A percentile compares a stretch with the other conserved stretches of the same genome.
Conservation (phyloP, 2,888 invertebrate species). For the Chydorus sphaericus region DNA sequence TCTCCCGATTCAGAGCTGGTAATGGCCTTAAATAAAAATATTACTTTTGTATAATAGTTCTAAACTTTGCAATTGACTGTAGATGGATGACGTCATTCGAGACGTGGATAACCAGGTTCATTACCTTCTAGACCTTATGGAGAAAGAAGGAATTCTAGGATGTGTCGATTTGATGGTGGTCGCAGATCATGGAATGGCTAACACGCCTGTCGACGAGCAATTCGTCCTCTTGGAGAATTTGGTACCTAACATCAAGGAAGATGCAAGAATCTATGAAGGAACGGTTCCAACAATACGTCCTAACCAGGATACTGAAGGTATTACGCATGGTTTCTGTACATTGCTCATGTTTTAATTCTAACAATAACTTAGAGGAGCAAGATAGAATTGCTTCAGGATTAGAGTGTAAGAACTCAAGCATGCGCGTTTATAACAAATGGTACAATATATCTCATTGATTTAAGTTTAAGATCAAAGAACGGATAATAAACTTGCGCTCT, state of each 20-base stretch:
- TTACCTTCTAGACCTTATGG: background rate
- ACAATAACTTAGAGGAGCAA: background rate
- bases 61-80: too few species aligned
- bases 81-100: background rate
- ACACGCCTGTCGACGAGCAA: background rate
- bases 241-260: background rate
- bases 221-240: conserved; percentile 2
- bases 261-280: background rate
- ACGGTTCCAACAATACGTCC: background rate
- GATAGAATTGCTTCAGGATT: background rate
- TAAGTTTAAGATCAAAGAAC: too few species aligned
- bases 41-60: background rate
- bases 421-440: conserved; percentile 4
- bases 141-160: conserved; percentile 17
- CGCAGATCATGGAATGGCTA: conserved; percentile 24
- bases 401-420: background rate
- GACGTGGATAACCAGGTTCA: conserved; percentile 1
- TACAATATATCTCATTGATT: too few species aligned
- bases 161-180: conserved; percentile 24
- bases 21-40: background rate
- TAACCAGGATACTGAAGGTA: conserved; percentile 1
- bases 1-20: too few species aligned
- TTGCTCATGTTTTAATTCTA: background rate
- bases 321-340: background rate
- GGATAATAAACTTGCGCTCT: too few species aligned